Conservation (phyloP, 2,113 vertebrate genomes). For the Centropristis striata region DNA sequence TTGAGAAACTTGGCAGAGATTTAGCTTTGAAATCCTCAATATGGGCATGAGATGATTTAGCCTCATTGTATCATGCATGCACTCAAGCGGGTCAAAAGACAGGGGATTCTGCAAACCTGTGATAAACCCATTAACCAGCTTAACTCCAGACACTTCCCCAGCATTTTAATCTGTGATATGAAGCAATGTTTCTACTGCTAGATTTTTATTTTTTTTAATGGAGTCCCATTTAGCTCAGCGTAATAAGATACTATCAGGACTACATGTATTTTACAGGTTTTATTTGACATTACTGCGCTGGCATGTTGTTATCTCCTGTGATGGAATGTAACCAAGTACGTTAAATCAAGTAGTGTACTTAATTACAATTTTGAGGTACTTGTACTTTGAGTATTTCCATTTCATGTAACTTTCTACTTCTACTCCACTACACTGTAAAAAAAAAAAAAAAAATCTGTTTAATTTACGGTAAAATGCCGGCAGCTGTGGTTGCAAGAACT, state of each 20-base stretch:
- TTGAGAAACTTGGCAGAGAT: slow-evolving; percentile 77
- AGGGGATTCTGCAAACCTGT: slow-evolving; percentile 66
- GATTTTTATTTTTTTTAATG: slow-evolving; percentile 30
- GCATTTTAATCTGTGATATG: slow-evolving; percentile 53
- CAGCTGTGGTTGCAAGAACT: too few species aligned
- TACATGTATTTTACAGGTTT: background rate
- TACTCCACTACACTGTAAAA: too few species aligned
- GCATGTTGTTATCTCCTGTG: slow-evolving; percentile 7
- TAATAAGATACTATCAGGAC: slow-evolving; percentile 1
- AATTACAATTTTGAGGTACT: too few species aligned
- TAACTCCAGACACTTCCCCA: slow-evolving; percentile 50
- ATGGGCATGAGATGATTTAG: slow-evolving; percentile 61
- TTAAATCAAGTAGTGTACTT: background rate
- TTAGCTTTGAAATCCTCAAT: slow-evolving; percentile 69
- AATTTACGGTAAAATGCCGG: too few species aligned
- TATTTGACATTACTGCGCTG: background rate
- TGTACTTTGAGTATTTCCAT: too few species aligned
- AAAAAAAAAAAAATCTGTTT: too few species aligned
- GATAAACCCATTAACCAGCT: slow-evolving; percentile 69
- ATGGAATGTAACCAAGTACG: too few species aligned
- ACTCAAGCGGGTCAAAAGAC: slow-evolving; percentile 63
- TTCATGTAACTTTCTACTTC: too few species aligned
- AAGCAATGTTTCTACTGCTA: slow-evolving; percentile 37
- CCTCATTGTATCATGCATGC: slow-evolving; percentile 57
- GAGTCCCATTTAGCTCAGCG: slow-evolving; percentile 1